Evolutionary conservation across 2,888 invertebrate species (phyloP), one percentile per base, ranked within the genome.

Genomic region (Myopa tessellatipennis): DNA sequence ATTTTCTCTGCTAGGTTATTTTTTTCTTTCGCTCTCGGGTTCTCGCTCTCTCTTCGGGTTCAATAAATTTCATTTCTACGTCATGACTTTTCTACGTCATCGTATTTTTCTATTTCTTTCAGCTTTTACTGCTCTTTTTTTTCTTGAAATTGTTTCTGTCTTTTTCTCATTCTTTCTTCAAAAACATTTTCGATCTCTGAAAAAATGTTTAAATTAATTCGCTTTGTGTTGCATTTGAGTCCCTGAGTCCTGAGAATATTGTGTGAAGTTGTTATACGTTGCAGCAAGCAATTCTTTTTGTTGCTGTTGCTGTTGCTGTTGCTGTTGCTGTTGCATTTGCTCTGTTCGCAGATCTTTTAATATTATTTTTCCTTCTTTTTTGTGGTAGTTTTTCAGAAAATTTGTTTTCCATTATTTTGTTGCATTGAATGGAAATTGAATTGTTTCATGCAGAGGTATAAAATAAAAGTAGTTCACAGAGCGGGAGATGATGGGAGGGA

Each of bases 401-500:
- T 75, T 69, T 68, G 68, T 60, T 69, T 75, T 68, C 69, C 60
- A 75, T 75, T 75, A 75, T 75, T 68, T 63, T 26, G 26, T 75
- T 18, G 75, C 67, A 75, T 75, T 75, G 69, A 69, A 75, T 58
- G 45, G 34, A 69, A 75, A 68, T 75, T 75, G 68, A 69, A 75
- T 75, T 75, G 58, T 68, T 68, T 67, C 45, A 75, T 60, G 40
- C 60, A 40, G 52, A 36, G 36, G 65, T 65, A 65, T 34, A 16
- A 38, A 65, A 38, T 38, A 65, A 38, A 65, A 65, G 14, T 65
- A 38, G 65, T 38, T 65, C 65, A 65, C 36, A 38, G 14, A 16
- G 65, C 38, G 38, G 14, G 14, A 8, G 18, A 2, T 34, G n/a
- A 12, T 5, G 58, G 16, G 8, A 58, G n/a, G 26, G 26, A 18